A percentile compares a stretch with the other conserved stretches of the same genome.
phyloP scores from a whole-genome alignment of 2,113 vertebrate genomes.

The Naja naja region DNA sequence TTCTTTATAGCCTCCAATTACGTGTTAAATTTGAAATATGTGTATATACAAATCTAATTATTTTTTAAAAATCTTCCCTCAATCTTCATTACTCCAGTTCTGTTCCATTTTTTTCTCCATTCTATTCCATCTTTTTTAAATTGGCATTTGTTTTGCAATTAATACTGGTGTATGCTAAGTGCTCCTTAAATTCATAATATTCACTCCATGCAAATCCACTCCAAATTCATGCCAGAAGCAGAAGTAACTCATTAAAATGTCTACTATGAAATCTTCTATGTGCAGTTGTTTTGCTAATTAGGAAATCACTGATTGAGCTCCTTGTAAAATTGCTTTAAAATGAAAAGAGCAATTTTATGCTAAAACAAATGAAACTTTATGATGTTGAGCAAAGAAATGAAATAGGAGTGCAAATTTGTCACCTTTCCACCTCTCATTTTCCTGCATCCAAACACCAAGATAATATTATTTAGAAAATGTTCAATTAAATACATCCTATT shows the following conservation, averaged over 20 bases:
- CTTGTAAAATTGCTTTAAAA: constrained; percentile 47
- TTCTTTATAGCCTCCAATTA: neutral
- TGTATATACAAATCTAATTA: neutral
- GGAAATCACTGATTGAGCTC: constrained; percentile 37
- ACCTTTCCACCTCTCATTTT: constrained; percentile 52
- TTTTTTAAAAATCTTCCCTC: neutral
- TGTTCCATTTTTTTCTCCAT: neutral
- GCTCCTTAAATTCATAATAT: constrained; percentile 37
- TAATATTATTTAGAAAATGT: constrained; percentile 45
- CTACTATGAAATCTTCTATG: constrained; percentile 39
- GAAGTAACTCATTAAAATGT: constrained; percentile 37
- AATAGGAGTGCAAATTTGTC: constrained; percentile 43
- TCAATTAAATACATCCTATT: neutral
- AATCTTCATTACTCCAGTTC: neutral
- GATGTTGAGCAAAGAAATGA: constrained; percentile 20
- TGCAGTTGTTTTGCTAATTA: constrained; percentile 32
- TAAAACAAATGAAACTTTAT: constrained; percentile 28
- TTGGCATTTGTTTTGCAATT: constrained; percentile 33
- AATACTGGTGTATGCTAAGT: constrained; percentile 37
- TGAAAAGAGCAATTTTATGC: constrained; percentile 38
- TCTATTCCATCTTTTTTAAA: constrained; percentile 11
- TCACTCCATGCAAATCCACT: constrained; percentile 46
- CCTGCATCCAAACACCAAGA: constrained; percentile 70
- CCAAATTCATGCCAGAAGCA: constrained; percentile 14
- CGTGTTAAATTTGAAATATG: neutral